phyloP scores from a whole-genome alignment of 2,113 vertebrate genomes.

The Leptodactylus fuscus region DNA sequence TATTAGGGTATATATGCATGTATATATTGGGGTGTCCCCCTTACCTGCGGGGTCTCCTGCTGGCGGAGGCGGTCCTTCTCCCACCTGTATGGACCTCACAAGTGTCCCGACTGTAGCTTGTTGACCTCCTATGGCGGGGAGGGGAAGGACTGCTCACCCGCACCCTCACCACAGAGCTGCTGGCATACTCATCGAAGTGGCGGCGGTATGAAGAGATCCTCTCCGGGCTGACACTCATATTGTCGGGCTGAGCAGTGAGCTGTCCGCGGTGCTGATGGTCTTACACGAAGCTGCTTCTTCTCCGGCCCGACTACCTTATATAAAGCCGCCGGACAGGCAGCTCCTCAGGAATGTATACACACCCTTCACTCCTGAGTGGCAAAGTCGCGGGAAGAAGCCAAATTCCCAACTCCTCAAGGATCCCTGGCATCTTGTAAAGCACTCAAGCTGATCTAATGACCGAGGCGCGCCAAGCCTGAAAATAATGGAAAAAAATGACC shows the following conservation, averaged over 20 bases:
- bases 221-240: constrained; percentile 76
- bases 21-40: too few species aligned
- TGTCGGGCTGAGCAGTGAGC: background rate
- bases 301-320: background rate
- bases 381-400: constrained; percentile 45
- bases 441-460: constrained; percentile 53
- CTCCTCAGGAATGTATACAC: constrained; percentile 44
- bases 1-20: too few species aligned
- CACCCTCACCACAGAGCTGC: constrained; percentile 69
- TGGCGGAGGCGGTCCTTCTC: constrained; percentile 70
- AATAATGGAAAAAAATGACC: constrained; percentile 52
- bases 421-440: constrained; percentile 11
- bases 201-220: constrained; percentile 78
- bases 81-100: constrained; percentile 64
- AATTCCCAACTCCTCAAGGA: background rate
- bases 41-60: constrained; percentile 72
- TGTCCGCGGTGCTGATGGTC: constrained; percentile 26
- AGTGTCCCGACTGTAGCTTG: constrained; percentile 64
- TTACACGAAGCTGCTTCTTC: background rate
- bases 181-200: constrained; percentile 74
- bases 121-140: constrained; percentile 65
- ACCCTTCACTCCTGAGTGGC: constrained; percentile 40
- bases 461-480: constrained; percentile 29
- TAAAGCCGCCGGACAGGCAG: background rate
- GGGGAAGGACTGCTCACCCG: constrained; percentile 78